Percentiles rank a stretch among this genome's conserved stretches.
phyloP scores from a whole-genome alignment of 1,140 invertebrate genomes.

The Euglossa dilemma region DNA sequence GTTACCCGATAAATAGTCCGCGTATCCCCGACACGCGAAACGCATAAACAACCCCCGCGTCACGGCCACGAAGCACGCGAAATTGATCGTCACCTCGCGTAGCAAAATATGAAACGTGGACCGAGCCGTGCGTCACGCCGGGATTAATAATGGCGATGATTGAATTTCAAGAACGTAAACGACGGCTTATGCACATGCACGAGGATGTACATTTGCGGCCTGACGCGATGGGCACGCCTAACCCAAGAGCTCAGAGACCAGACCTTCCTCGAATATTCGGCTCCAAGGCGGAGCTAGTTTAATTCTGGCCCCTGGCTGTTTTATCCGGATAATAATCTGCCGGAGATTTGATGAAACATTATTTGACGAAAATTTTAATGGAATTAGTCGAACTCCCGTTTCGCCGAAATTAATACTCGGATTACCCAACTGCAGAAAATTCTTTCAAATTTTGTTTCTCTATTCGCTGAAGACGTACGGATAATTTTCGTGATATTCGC shows the following conservation, averaged over 20 bases:
- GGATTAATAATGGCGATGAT: constrained; percentile 59
- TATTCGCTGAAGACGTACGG: too few species aligned
- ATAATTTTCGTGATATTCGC: too few species aligned
- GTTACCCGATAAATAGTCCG: constrained; percentile 15
- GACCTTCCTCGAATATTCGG: constrained; percentile 35
- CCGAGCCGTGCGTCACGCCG: constrained; percentile 14
- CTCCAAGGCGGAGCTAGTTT: constrained; percentile 26
- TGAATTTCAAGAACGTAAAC: constrained; percentile 44
- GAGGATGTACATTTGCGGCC: background rate
- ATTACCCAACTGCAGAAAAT: too few species aligned
- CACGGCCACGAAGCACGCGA: constrained; percentile 43
- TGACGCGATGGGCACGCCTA: background rate
- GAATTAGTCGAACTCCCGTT: background rate
- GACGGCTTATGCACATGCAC: background rate
- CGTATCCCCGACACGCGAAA: constrained; percentile 35
- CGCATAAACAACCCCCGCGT: constrained; percentile 18
- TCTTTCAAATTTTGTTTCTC: too few species aligned
- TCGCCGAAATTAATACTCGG: too few species aligned
- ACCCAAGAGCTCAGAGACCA: background rate
- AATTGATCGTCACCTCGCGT: constrained; percentile 54
- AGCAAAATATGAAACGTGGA: constrained; percentile 39
- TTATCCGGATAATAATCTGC: background rate
- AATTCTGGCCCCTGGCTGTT: background rate
- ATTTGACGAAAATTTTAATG: background rate
- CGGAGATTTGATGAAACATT: background rate